These are phyloP conservation scores for Tapera naevia DNA, from an alignment of 2,797 vertebrate genomes.

Conservation along the genomic window DNA sequence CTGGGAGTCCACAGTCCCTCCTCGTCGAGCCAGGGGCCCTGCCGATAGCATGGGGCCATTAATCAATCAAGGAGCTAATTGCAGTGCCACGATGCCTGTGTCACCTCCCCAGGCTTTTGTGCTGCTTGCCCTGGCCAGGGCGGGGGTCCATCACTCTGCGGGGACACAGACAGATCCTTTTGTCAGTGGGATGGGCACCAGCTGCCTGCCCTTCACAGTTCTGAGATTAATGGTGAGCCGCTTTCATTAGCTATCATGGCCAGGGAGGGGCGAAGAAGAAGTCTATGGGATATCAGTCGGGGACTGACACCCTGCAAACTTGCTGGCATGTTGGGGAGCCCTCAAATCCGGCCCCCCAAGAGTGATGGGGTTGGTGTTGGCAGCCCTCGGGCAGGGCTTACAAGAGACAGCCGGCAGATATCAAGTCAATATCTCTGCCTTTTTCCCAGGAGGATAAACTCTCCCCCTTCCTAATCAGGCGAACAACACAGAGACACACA, in stretches of 20 bases:
- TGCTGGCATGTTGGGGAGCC: neutral
- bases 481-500: neutral
- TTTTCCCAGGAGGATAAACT: conserved; percentile 15
- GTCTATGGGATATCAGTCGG: fast-evolving
- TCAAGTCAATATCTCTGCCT: neutral
- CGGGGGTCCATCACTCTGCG: neutral
- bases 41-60: neutral
- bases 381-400: neutral
- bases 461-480: neutral
- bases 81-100: neutral
- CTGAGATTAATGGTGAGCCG: neutral
- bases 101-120: conserved; percentile 35
- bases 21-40: fast-evolving
- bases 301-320: neutral
- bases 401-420: neutral
- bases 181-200: neutral
- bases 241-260: neutral
- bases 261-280: neutral
- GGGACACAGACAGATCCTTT: conserved; percentile 29
- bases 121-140: neutral
- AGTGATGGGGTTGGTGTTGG: neutral
- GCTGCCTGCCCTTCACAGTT: fast-evolving
- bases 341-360: fast-evolving
- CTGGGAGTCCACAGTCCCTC: neutral
- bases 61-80: conserved; percentile 45